These are phyloP conservation scores for Leptarthrus brevirostris DNA, from an alignment of 2,888 invertebrate genomes.

Conservation along the genomic window DNA sequence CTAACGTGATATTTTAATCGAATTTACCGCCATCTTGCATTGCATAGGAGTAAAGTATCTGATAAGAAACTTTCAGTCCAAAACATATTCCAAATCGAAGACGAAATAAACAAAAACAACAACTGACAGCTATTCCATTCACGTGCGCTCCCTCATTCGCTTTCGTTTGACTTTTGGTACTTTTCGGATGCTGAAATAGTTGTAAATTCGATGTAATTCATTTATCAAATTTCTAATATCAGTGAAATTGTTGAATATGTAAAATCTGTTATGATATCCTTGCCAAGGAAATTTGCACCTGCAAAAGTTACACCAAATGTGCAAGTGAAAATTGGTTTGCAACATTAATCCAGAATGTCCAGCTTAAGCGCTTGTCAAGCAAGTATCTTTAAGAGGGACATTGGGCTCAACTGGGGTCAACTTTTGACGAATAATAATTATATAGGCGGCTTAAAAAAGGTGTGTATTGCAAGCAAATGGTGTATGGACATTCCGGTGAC, in stretches of 20 bases:
- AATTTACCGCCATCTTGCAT: too few species aligned
- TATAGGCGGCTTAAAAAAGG: not conserved
- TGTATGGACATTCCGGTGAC: too few species aligned
- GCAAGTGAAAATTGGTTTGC: not conserved
- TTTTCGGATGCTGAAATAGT: conserved; percentile 26
- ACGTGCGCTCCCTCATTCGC: conserved; percentile 5
- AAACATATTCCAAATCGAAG: too few species aligned
- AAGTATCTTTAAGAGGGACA: not conserved
- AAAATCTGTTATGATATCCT: not conserved
- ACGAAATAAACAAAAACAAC: conserved; percentile 38
- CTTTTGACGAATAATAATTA: not conserved
- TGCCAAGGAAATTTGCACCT: not conserved
- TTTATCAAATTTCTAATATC: not conserved
- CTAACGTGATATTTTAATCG: too few species aligned
- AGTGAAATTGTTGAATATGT: not conserved
- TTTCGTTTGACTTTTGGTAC: not conserved
- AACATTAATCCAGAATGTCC: not conserved
- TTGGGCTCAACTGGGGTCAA: not conserved
- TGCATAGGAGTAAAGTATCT: too few species aligned
- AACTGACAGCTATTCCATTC: conserved; percentile 11
- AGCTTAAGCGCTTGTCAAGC: not conserved
- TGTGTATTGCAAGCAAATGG: too few species aligned
- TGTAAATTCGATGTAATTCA: too few species aligned
- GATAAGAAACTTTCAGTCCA: too few species aligned
- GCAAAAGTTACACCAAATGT: not conserved